phyloP scores from a whole-genome alignment of 2,888 invertebrate genomes.

The Steromphala cineraria region DNA sequence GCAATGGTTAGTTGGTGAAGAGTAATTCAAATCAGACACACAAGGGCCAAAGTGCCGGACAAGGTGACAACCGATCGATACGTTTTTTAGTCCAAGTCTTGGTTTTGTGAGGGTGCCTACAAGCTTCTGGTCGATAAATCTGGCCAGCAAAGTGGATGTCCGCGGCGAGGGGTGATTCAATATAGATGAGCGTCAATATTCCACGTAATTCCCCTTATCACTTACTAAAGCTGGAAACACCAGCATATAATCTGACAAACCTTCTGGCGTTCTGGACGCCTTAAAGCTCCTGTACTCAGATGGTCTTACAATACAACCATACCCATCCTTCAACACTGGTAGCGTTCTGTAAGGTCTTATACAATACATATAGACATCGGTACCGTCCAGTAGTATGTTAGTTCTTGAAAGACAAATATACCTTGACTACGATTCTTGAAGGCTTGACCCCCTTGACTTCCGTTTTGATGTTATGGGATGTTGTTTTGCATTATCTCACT shows the following conservation, averaged over 20 bases:
- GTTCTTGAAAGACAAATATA: too few relatives aligned
- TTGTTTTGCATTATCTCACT: too few relatives aligned
- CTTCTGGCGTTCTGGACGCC: not conserved
- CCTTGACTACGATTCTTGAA: too few relatives aligned
- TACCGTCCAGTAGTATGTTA: too few relatives aligned
- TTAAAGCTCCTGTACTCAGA: too few relatives aligned
- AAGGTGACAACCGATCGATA: slow-evolving; percentile 14
- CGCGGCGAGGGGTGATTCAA: not conserved
- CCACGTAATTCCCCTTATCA: slow-evolving; percentile 7
- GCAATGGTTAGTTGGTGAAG: not conserved
- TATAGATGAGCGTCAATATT: not conserved
- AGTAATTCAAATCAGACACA: slow-evolving; percentile 14
- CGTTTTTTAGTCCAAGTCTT: slow-evolving; percentile 10
- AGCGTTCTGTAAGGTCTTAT: too few relatives aligned
- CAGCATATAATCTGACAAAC: not conserved
- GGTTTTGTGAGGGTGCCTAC: slow-evolving; percentile 12
- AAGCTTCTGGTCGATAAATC: slow-evolving; percentile 13
- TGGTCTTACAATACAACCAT: too few relatives aligned
- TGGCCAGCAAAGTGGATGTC: slow-evolving; percentile 9
- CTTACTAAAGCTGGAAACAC: not conserved
- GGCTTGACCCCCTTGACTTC: too few relatives aligned
- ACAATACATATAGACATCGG: too few relatives aligned
- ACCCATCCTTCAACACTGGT: too few relatives aligned
- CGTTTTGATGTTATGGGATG: too few relatives aligned
- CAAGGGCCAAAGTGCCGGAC: slow-evolving; percentile 5